Conservation (phyloP, 2,888 invertebrate species). For the Pterostichus madidus region DNA sequence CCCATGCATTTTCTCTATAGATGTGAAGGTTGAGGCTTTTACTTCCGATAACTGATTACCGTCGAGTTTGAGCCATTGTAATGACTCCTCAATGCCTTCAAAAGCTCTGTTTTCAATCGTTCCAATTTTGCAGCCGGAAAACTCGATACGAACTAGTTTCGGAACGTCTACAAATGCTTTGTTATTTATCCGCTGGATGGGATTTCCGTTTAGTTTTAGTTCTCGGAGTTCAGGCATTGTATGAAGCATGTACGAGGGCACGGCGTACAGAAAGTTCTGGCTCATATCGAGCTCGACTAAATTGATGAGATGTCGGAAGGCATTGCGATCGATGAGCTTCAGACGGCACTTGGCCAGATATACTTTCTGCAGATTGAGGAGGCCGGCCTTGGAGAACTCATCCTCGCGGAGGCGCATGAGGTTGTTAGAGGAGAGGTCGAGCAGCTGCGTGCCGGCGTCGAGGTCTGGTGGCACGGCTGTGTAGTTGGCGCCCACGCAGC, state of each 20-base stretch:
- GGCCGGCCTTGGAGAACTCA: conserved; percentile 86
- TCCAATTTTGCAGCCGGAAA: conserved; percentile 86
- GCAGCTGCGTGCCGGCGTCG: conserved; percentile 88
- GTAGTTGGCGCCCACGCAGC: conserved; percentile 88
- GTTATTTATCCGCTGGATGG: conserved; percentile 84
- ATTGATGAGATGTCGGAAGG: conserved; percentile 89
- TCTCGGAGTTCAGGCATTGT: conserved; percentile 87
- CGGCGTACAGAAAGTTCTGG: conserved; percentile 82
- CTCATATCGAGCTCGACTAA: conserved; percentile 90
- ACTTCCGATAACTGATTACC: conserved; percentile 86
- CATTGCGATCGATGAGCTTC: conserved; percentile 84
- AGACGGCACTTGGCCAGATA: conserved; percentile 86
- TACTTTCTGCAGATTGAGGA: conserved; percentile 89
- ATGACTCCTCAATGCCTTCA: conserved; percentile 84
- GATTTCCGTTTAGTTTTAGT: conserved; percentile 87
- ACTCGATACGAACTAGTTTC: conserved; percentile 85
- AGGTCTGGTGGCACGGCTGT: conserved; percentile 86
- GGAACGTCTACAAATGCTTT: conserved; percentile 84
- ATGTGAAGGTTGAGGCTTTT: conserved; percentile 83
- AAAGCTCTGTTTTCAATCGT: conserved; percentile 86
- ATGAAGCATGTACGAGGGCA: conserved; percentile 87
- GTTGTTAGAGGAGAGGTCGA: conserved; percentile 88
- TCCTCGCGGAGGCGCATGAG: conserved; percentile 84
- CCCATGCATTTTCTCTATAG: conserved; percentile 85
- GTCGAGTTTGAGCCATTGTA: conserved; percentile 89